Evolutionary conservation across 1,140 invertebrate species (phyloP).

Genomic region (Caenorhabditis tropicalis): DNA sequence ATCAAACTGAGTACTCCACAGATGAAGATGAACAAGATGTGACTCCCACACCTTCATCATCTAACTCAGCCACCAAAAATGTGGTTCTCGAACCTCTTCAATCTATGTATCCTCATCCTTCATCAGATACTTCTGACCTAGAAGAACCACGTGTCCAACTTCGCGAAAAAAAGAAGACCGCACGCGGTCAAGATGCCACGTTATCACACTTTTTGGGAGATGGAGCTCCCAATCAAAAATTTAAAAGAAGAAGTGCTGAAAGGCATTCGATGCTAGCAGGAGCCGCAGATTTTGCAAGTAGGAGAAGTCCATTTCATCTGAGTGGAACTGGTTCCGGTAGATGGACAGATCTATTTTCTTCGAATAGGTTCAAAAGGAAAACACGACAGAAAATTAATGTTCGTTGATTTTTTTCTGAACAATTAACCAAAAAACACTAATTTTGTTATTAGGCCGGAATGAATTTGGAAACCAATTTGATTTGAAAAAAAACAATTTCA

Average conservation of each 20-base stretch:
- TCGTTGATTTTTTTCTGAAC: background rate
- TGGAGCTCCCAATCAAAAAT: background rate
- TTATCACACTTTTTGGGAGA: background rate
- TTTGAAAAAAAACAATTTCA: background rate
- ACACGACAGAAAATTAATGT: background rate
- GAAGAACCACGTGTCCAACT: background rate
- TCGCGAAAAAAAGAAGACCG: slow-evolving; percentile 5
- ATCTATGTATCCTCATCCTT: background rate
- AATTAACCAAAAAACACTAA: too few relatives aligned
- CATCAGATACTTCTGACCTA: background rate
- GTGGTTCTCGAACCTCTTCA: background rate
- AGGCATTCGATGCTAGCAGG: slow-evolving; percentile 46
- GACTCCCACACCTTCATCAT: background rate
- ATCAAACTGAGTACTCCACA: background rate
- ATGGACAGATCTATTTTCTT: slow-evolving; percentile 47
- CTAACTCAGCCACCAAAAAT: slow-evolving; percentile 10
- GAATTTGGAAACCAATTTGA: background rate
- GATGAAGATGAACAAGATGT: slow-evolving; percentile 12
- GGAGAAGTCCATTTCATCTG: slow-evolving; percentile 42
- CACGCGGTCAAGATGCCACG: slow-evolving; percentile 3
- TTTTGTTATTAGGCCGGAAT: too few relatives aligned
- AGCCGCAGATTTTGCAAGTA: slow-evolving; percentile 12
- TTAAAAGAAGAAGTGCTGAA: slow-evolving; percentile 40
- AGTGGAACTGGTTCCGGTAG: slow-evolving; percentile 24
- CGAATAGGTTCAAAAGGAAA: slow-evolving; percentile 41